Percentiles rank a stretch among this genome's conserved stretches.
Conservation (phyloP, 2,797 vertebrate species). For the Nasua narica region DNA sequence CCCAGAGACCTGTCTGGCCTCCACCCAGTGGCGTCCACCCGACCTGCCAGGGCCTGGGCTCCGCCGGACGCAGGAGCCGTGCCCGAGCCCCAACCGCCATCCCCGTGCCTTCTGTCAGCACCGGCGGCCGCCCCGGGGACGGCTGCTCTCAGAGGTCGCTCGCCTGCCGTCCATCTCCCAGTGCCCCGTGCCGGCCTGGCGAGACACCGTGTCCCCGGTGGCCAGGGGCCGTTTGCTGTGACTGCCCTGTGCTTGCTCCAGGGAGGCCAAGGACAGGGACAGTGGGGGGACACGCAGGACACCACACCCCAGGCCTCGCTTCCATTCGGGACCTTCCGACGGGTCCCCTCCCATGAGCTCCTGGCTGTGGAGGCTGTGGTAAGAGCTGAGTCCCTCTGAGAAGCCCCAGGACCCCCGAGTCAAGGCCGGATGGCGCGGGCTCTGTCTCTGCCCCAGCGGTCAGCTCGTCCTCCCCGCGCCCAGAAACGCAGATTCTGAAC, state of each 20-base stretch:
- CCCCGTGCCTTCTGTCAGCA: not conserved
- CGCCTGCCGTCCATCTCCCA: rapidly evolving
- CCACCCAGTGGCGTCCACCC: rapidly evolving
- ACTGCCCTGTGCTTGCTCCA: rapidly evolving
- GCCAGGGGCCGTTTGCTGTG: rapidly evolving
- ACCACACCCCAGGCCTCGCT: rapidly evolving
- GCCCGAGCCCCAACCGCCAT: rapidly evolving
- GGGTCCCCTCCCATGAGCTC: rapidly evolving
- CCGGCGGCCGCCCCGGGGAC: rapidly evolving
- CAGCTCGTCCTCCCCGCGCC: rapidly evolving
- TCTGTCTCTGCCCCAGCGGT: rapidly evolving
- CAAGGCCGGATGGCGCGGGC: rapidly evolving
- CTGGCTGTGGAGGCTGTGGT: rapidly evolving
- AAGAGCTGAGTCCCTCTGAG: rapidly evolving
- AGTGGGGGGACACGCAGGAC: rapidly evolving
- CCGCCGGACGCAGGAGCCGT: rapidly evolving
- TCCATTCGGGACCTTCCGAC: rapidly evolving
- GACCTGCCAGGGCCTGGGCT: rapidly evolving
- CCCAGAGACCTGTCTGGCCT: rapidly evolving
- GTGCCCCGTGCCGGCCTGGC: rapidly evolving
- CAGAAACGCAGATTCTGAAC: not conserved
- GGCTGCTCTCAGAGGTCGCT: not conserved
- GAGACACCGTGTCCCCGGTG: rapidly evolving
- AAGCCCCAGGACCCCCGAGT: rapidly evolving
- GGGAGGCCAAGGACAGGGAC: not conserved